phyloP scores from a whole-genome alignment of 2,797 vertebrate genomes.

The Oceanodroma leucorhoa region DNA sequence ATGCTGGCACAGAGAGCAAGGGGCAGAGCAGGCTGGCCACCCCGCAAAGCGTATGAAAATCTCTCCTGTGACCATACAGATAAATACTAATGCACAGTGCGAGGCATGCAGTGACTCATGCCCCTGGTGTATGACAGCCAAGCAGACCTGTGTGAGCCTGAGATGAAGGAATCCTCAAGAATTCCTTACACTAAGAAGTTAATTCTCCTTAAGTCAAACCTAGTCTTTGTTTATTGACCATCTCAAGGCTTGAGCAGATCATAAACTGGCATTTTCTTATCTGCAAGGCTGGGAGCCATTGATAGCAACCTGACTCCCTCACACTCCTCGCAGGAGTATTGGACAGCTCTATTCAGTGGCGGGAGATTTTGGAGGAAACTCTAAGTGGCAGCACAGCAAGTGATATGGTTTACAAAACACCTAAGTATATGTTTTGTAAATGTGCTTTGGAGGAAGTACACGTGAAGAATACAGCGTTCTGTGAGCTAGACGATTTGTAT shows the following conservation, averaged over 20 bases:
- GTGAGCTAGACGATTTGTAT: neutral
- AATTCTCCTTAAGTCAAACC: neutral
- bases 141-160: neutral
- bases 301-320: neutral
- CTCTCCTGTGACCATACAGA: neutral
- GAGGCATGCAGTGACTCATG: neutral
- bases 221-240: neutral
- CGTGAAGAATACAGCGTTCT: neutral
- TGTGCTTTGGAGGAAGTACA: neutral
- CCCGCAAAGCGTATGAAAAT: neutral
- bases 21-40: neutral
- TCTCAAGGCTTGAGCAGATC: neutral
- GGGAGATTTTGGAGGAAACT: neutral
- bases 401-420: neutral
- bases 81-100: fast-evolving
- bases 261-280: neutral
- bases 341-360: neutral
- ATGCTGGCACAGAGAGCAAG: neutral
- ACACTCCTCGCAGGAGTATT: neutral
- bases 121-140: neutral
- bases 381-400: neutral
- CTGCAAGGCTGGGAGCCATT: neutral
- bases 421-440: neutral
- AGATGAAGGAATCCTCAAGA: neutral
- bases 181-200: neutral